phyloP scores from a whole-genome alignment of 2,888 invertebrate genomes.

The Marronus borbonicus region DNA sequence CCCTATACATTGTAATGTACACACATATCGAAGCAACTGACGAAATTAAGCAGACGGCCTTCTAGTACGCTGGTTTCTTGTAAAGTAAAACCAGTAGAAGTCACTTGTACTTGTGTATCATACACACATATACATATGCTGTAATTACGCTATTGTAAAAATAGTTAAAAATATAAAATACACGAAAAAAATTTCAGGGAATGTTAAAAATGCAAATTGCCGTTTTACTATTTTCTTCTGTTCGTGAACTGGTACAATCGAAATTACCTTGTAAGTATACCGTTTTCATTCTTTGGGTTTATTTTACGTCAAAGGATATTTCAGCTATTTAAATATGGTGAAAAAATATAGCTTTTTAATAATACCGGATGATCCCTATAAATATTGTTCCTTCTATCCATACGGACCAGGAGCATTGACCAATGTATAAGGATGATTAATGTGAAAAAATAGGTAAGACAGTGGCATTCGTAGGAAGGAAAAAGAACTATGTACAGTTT shows the following conservation, averaged over 20 bases:
- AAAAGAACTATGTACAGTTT: slow-evolving; percentile 82
- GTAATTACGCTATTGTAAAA: too few relatives aligned
- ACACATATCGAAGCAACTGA: too few relatives aligned
- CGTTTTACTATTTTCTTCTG: not conserved
- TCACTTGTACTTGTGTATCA: too few relatives aligned
- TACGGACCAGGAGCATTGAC: slow-evolving; percentile 83
- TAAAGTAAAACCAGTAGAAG: too few relatives aligned
- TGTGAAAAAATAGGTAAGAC: not conserved
- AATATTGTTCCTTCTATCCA: slow-evolving; percentile 76
- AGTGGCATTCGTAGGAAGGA: slow-evolving; percentile 75
- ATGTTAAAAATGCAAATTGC: too few relatives aligned
- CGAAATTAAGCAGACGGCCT: too few relatives aligned
- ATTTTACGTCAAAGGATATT: slow-evolving; percentile 7
- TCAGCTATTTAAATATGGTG: slow-evolving; percentile 82
- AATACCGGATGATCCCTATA: slow-evolving; percentile 79
- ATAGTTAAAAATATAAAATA: too few relatives aligned
- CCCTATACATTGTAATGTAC: too few relatives aligned
- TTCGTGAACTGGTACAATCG: not conserved
- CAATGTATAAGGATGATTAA: slow-evolving; percentile 72
- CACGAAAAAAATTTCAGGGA: too few relatives aligned
- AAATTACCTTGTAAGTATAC: not conserved
- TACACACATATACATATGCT: too few relatives aligned
- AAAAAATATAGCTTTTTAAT: slow-evolving; percentile 74
- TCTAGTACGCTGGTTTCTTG: too few relatives aligned
- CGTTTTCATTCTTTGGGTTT: not conserved